phyloP scores from a whole-genome alignment of 2,113 vertebrate genomes.

The Smithornis capensis region DNA sequence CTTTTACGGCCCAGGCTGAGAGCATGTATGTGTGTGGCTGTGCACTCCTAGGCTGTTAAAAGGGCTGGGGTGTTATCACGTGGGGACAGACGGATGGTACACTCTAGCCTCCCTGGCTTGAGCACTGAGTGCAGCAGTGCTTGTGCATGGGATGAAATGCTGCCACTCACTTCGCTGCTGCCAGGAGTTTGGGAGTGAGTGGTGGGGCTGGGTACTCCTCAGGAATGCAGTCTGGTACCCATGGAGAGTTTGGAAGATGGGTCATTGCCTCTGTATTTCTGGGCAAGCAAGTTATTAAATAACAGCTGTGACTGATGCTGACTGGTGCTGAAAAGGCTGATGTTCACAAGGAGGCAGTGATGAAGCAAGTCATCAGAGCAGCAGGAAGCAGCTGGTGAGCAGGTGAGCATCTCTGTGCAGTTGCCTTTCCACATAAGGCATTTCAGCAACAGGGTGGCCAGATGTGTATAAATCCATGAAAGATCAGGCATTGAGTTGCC shows the following conservation, averaged over 20 bases:
- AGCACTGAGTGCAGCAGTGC: not conserved
- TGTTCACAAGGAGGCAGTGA: not conserved
- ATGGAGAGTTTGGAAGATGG: not conserved
- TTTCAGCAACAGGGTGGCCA: not conserved
- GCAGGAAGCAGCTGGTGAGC: slow-evolving; percentile 1
- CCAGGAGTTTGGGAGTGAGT: not conserved
- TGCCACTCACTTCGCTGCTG: not conserved
- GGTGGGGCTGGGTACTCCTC: not conserved
- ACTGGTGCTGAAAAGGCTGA: not conserved
- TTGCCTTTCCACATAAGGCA: not conserved
- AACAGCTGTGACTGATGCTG: slow-evolving; percentile 5
- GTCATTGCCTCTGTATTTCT: not conserved
- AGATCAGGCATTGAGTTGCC: not conserved
- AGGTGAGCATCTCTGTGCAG: not conserved
- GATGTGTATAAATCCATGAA: not conserved
- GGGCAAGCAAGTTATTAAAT: not conserved
- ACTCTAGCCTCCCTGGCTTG: not conserved
- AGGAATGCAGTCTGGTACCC: not conserved
- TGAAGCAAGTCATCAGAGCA: not conserved
- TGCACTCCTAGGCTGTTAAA: not conserved
- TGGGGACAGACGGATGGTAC: not conserved
- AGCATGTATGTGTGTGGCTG: not conserved
- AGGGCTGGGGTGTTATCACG: rapidly evolving
- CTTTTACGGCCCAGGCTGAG: not conserved
- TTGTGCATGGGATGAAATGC: not conserved